Evolutionary conservation across 2,888 invertebrate genomes (phyloP).

Genomic region (Lamproptera curius): DNA sequence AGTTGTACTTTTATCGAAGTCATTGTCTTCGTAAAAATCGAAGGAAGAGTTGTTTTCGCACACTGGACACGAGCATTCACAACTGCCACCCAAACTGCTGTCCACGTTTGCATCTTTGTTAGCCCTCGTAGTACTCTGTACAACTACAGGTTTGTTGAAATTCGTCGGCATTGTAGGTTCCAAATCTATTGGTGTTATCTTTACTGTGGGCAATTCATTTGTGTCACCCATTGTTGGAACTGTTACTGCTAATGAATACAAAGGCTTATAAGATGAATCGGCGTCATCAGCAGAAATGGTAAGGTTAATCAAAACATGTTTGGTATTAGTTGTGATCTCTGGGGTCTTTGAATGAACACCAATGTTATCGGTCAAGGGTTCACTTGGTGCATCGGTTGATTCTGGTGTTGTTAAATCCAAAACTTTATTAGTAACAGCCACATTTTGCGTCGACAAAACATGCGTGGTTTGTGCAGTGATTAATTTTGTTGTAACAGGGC

Average conservation of each 20-base stretch:
- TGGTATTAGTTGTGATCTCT: constrained; percentile 58
- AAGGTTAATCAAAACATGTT: constrained; percentile 88
- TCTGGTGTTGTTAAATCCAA: constrained; percentile 36
- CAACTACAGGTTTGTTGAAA: constrained; percentile 61
- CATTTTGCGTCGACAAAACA: constrained; percentile 44
- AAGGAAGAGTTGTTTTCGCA: constrained; percentile 67
- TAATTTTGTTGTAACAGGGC: constrained; percentile 38
- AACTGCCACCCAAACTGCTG: constrained; percentile 79
- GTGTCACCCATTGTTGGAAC: constrained; percentile 82
- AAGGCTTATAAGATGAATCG: constrained; percentile 74
- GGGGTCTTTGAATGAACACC: constrained; percentile 48
- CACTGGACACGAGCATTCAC: constrained; percentile 86
- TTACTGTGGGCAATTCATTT: constrained; percentile 74
- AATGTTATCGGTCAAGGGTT: constrained; percentile 42
- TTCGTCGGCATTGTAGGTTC: constrained; percentile 61
- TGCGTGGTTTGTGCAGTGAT: constrained; percentile 45
- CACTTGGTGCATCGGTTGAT: constrained; percentile 27
- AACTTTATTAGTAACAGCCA: constrained; percentile 42
- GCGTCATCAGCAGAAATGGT: constrained; percentile 85
- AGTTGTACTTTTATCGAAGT: constrained; percentile 40
- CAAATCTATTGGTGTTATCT: constrained; percentile 70
- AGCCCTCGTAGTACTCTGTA: constrained; percentile 48
- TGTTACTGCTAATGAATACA: constrained; percentile 89
- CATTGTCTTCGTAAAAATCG: constrained; percentile 56
- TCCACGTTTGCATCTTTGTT: constrained; percentile 10